These are phyloP conservation scores for Nymphalis urticae DNA, from an alignment of 2,888 invertebrate genomes.

Conservation along the genomic window DNA sequence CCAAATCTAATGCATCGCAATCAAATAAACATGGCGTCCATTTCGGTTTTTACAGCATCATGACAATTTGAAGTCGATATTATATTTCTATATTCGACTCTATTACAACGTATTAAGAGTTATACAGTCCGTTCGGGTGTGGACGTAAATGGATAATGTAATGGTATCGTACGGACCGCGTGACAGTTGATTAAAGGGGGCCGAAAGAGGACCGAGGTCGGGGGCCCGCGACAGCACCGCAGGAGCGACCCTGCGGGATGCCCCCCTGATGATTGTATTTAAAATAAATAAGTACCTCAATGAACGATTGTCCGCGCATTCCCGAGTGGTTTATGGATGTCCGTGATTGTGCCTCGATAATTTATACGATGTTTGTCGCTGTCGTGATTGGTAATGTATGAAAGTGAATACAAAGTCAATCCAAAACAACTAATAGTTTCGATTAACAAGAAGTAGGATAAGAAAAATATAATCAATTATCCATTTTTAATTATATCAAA, in stretches of 20 bases:
- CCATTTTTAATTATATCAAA: no score
- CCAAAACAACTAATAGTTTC: conserved; percentile 3
- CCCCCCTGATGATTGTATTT: conserved; percentile 81
- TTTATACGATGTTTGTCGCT: conserved; percentile 51
- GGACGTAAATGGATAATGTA: conserved; percentile 43
- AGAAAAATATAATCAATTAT: background rate
- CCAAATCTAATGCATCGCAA: conserved; percentile 67
- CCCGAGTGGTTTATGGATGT: conserved; percentile 65
- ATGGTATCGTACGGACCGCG: conserved; percentile 69
- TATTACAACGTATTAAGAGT: conserved; percentile 37
- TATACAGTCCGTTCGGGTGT: conserved; percentile 25
- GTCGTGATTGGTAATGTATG: conserved; percentile 22
- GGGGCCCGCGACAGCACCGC: conserved; percentile 79
- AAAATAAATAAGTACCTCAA: conserved; percentile 82
- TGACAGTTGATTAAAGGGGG: conserved; percentile 82
- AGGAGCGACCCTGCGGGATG: conserved; percentile 72
- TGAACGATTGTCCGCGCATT: conserved; percentile 78
- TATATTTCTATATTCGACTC: conserved; percentile 15
- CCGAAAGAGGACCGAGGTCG: conserved; percentile 76
- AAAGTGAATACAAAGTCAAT: conserved; percentile 26
- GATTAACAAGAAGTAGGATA: background rate
- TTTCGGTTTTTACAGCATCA: conserved; percentile 40
- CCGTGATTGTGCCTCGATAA: conserved; percentile 58
- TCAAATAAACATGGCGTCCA: conserved; percentile 71
- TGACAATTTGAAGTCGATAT: conserved; percentile 43